phyloP scores from a whole-genome alignment of 2,113 vertebrate genomes.

The Tamias sibiricus region DNA sequence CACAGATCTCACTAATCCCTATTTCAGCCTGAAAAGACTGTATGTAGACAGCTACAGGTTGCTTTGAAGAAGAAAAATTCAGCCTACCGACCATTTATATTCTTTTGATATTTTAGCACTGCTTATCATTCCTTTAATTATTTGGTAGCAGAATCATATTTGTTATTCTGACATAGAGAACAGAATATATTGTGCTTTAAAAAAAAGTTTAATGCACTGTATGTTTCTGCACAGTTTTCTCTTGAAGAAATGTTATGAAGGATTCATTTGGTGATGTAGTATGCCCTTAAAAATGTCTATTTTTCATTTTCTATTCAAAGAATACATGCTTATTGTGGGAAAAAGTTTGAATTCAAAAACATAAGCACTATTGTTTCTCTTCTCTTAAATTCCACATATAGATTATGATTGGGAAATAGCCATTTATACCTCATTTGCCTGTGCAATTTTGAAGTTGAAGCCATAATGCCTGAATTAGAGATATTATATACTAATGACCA shows the following conservation, averaged over 20 bases:
- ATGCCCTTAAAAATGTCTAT: not conserved
- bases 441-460: not conserved
- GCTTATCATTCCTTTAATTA: not conserved
- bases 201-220: not conserved
- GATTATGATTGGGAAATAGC: not conserved
- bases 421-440: not conserved
- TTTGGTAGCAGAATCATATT: conserved; percentile 40
- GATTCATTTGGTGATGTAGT: not conserved
- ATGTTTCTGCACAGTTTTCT: not conserved
- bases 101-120: not conserved
- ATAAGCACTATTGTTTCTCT: not conserved
- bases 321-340: not conserved
- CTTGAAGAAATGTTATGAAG: not conserved
- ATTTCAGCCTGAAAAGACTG: not conserved
- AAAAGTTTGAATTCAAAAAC: not conserved
- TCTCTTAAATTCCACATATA: not conserved
- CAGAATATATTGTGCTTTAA: not conserved
- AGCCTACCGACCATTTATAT: not conserved
- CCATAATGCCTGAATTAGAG: not conserved
- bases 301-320: not conserved
- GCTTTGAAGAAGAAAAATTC: not conserved
- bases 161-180: conserved; percentile 25
- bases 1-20: not conserved
- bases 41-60: not conserved
- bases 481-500: not conserved